Base-by-base conservation (phyloP, 2,797 vertebrate species). In the Rhodeus uyekii region DNA sequence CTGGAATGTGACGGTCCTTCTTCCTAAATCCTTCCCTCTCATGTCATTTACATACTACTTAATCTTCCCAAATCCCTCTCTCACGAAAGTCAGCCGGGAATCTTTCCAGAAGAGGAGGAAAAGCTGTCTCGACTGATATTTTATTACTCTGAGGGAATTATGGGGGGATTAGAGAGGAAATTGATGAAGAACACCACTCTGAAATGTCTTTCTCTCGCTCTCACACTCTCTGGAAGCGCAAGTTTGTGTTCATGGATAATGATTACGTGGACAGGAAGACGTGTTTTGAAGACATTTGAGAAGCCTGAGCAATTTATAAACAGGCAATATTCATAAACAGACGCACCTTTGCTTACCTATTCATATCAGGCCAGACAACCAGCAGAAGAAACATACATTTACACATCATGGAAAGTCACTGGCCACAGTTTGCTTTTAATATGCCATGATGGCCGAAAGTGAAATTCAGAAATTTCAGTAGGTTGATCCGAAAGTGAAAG, bases 61-160 rank as follows among this genome's bases (percentile, higher is more conserved):
- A 84, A 84, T 81, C 83, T 84, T 69, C 64, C 44, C 42, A 71
- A 84, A 84, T 72, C 78, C 83, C 83, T 76, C 72, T 80, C 78
- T 80, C 78, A 74, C 44, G 60, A 32, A 63, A 81, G 50, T 55
- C 83, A 71, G 72, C 29, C 55, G 42, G 83, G 77, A 84, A 39
- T 80, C 67, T 68, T 27, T 75, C 63, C 63, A 80, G 78, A 69
- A 72, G 65, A 81, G 69, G 79, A 74, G 69, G 79, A 81, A 74
- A 81, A 64, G 69, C 79, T 53, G 79, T 81, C 79, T 81, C 16
- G 32, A 32, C 79, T 74, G 69, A 74, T 74, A 81, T 81, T 81
- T 81, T 65, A 81, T 81, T 64, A 81, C 79, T 81, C 69, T 32
- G 60, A 81, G 44, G 69, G 69, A 81, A 81, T 81, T 81, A 81